Evolutionary conservation across 2,888 invertebrate species (phyloP).

Genomic region (Parascotia fuliginaria): DNA sequence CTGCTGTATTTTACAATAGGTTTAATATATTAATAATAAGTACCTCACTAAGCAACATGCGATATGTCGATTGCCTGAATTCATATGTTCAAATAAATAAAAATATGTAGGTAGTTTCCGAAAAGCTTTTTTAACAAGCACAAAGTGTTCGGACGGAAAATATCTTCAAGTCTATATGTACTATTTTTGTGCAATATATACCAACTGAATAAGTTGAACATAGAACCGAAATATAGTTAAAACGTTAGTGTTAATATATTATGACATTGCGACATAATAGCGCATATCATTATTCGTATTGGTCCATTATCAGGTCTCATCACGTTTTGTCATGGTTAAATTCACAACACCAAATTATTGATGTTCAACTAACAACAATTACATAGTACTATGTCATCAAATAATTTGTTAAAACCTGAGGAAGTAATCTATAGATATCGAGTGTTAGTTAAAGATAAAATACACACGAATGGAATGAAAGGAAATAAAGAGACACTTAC

Average conservation of each 20-base stretch:
- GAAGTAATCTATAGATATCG: slow-evolving; percentile 26
- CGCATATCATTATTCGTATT: slow-evolving; percentile 46
- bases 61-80: slow-evolving; percentile 52
- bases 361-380: slow-evolving; percentile 25
- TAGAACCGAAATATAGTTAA: slow-evolving; percentile 24
- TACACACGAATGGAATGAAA: slow-evolving; percentile 77
- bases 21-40: slow-evolving; percentile 21
- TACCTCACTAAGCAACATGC: slow-evolving; percentile 46
- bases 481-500: slow-evolving; percentile 69
- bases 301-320: slow-evolving; percentile 71
- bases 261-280: slow-evolving; percentile 38
- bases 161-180: slow-evolving; percentile 36
- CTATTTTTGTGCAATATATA: slow-evolving; percentile 11
- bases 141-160: slow-evolving; percentile 62
- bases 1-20: slow-evolving; percentile 35
- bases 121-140: slow-evolving; percentile 30
- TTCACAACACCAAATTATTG: slow-evolving; percentile 52
- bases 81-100: slow-evolving; percentile 26
- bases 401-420: slow-evolving; percentile 18
- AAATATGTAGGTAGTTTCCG: slow-evolving; percentile 31
- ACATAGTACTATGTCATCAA: slow-evolving; percentile 20
- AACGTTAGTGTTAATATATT: slow-evolving; percentile 27
- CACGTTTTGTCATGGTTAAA: slow-evolving; percentile 63
- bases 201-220: slow-evolving; percentile 25
- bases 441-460: slow-evolving; percentile 52